phyloP scores from a whole-genome alignment of 35 echinoderm and acorn worm genomes.

The Ptychodera flava region DNA sequence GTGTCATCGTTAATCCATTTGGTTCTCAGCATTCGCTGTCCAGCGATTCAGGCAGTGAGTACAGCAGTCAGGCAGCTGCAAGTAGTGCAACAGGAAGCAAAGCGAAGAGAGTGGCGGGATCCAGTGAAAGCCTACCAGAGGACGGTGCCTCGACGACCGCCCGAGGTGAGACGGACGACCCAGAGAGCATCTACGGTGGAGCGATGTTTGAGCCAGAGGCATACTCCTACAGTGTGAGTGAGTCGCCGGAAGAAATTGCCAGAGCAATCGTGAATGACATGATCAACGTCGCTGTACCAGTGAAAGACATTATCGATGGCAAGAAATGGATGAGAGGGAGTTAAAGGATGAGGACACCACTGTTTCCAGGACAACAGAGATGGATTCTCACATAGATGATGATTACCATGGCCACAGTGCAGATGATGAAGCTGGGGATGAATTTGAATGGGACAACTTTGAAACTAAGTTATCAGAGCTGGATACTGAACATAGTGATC shows the following conservation, averaged over 20 bases:
- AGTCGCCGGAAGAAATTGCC: neutral
- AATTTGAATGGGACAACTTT: neutral
- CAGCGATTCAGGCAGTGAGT: constrained; percentile 85
- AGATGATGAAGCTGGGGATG: constrained; percentile 16
- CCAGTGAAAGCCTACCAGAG: neutral
- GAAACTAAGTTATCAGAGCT: constrained; percentile 3
- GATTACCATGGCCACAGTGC: neutral
- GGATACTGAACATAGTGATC: constrained; percentile 53
- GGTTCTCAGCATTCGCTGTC: constrained; percentile 41
- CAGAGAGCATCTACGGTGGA: neutral
- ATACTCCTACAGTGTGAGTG: neutral
- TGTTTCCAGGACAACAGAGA: neutral
- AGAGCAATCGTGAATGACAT: neutral
- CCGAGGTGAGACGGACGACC: neutral
- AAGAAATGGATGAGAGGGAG: neutral
- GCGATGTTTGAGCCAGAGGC: neutral
- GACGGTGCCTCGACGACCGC: neutral
- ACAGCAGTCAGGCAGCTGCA: neutral
- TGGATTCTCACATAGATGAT: constrained; percentile 18
- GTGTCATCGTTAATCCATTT: constrained; percentile 84
- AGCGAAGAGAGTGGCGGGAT: neutral
- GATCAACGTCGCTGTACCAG: neutral
- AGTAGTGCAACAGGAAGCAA: neutral
- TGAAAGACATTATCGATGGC: neutral
- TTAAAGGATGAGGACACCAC: neutral